Conservation (phyloP, 1,140 invertebrate species). For the Cyrtorhinus lividipennis region DNA sequence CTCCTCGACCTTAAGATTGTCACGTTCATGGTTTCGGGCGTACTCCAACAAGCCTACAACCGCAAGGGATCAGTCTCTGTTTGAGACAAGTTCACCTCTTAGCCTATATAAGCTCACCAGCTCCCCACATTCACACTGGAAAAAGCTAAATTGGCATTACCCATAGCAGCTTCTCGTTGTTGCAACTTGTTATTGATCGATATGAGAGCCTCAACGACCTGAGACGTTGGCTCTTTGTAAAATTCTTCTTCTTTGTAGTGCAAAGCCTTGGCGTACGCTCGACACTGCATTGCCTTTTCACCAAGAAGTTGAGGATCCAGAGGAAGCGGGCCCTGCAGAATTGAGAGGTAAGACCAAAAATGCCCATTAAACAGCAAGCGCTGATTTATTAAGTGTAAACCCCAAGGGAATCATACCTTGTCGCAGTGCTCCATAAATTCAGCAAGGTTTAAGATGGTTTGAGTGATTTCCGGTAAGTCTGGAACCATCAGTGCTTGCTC, state of each 20-base stretch:
- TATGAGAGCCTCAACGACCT: slow-evolving; percentile 84
- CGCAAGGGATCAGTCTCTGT: too few relatives aligned
- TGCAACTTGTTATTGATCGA: slow-evolving; percentile 98
- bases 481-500: slow-evolving; percentile 82
- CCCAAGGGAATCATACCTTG: too few relatives aligned
- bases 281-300: slow-evolving; percentile 55
- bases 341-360: too few relatives aligned
- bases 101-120: too few relatives aligned
- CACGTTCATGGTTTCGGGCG: slow-evolving; percentile 66
- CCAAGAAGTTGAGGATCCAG: slow-evolving; percentile 70
- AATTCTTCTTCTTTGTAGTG: slow-evolving; percentile 99
- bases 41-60: slow-evolving; percentile 57
- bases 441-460: slow-evolving; percentile 91
- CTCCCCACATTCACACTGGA: too few relatives aligned
- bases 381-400: too few relatives aligned
- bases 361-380: too few relatives aligned
- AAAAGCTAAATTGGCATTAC: too few relatives aligned
- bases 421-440: slow-evolving; percentile 99
- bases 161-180: slow-evolving; percentile 93
- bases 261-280: slow-evolving; percentile 85
- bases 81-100: too few relatives aligned
- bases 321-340: slow-evolving; percentile 82
- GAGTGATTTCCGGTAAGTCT: slow-evolving; percentile 92
- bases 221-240: slow-evolving; percentile 48
- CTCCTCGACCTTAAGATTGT: slow-evolving; percentile 70